Base-by-base conservation (phyloP, 1,140 invertebrate genomes). In the Leptopilina clavipes region DNA sequence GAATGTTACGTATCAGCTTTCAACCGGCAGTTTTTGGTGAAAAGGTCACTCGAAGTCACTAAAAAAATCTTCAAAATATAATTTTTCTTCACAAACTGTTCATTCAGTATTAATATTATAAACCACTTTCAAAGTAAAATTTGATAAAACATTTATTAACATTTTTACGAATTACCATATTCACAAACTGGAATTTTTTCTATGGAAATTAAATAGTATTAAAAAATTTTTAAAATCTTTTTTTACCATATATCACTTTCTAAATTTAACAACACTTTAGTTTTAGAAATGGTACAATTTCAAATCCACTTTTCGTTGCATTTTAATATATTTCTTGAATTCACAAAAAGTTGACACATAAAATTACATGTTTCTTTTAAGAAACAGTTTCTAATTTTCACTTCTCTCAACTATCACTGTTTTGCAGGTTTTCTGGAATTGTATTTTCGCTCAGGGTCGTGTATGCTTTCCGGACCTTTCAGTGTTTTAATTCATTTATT, bases 401-500 rank as follows among this genome's bases (percentile, higher is more conserved):
- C 59, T 31, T 65, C 6, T 31, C 12, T n/a, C 11, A 9, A 65
- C 59, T 65, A 14, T 31, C 59, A 65, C 22, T 65, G 59, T n/a
- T 31, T 65, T 65, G 6, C 19, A 17, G 11, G 3, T 65, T 37
- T n/a, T 6, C 22, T 65, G 19, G 31, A 65, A 65, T 22, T 31
- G 12, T 14, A 65, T 65, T 65, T 65, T 31, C 25, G 25, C 56
- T 65, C 19, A 37, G 59, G 14, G 14, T 31, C 59, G 12, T 31
- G 25, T 2, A 6, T n/a, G 25, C 22, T 73, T 73, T 73, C 19
- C 18, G 6, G 6, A 17, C 22, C 14, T 31, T 31, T 31, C 44
- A 22, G 65, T 72, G n/a, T 72, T 65, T 72, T 65, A 72, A n/a
- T 45, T 75, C 48, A 54, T 12, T 25, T 11, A 5, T n/a, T 22